Percentiles rank a stretch among this genome's conserved stretches.
Conservation (phyloP, 2,888 invertebrate genomes). For the Altica lythri region DNA sequence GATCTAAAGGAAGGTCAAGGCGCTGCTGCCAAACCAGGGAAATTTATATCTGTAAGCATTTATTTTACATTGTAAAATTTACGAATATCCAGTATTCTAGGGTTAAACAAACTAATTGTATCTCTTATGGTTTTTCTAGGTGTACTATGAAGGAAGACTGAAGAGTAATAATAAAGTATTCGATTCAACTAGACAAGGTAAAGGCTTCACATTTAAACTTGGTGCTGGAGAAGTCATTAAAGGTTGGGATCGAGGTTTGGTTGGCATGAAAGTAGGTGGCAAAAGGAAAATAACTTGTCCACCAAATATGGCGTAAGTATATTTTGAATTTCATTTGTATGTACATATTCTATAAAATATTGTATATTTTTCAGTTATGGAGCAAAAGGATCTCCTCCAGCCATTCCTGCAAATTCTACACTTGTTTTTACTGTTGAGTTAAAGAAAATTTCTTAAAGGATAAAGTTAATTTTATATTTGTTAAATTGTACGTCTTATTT, state of each 20-base stretch:
- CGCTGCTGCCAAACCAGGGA: conserved; percentile 74
- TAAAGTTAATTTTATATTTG: no score
- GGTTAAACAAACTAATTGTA: no score
- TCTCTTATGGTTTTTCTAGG: conserved; percentile 63
- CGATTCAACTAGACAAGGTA: conserved; percentile 75
- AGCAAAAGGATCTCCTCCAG: conserved; percentile 77
- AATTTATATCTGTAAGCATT: conserved; percentile 63
- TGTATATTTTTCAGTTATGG: conserved; percentile 64
- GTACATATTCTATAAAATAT: background rate
- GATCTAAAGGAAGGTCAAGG: conserved; percentile 84
- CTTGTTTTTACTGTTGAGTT: conserved; percentile 90
- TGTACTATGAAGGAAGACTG: conserved; percentile 85
- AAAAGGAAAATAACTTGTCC: conserved; percentile 85
- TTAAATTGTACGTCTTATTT: no score
- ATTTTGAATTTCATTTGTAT: background rate
- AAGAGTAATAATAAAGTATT: conserved; percentile 85
- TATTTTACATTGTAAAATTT: no score
- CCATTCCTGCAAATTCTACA: conserved; percentile 86
- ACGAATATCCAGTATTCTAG: no score
- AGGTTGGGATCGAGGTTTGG: conserved; percentile 89
- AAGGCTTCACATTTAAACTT: conserved; percentile 83
- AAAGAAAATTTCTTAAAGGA: conserved; percentile 73
- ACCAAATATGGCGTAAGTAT: conserved; percentile 81
- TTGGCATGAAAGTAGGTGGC: conserved; percentile 93
- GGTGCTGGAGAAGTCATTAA: conserved; percentile 87